Evolutionary conservation across 2,113 vertebrate species (phyloP), one percentile per base, ranked within the genome.

Genomic region (Syngnathus scovelli): DNA sequence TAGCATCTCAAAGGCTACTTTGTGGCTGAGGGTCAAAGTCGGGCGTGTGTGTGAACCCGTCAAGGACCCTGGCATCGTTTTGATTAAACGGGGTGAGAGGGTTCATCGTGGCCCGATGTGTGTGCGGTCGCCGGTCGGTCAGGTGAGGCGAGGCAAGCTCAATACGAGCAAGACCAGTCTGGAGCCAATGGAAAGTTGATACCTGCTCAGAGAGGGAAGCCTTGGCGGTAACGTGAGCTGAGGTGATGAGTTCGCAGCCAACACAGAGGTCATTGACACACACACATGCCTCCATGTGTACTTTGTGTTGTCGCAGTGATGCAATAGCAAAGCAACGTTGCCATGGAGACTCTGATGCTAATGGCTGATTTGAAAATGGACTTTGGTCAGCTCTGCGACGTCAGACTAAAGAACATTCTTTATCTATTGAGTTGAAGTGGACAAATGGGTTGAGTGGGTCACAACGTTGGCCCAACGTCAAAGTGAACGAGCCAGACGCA

Each of bases 101-200:
- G 23, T 5, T 33, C 23, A 36, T 15, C 4, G 23, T 3, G 27
- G 13, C 5, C 23, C 2, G 21, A 13, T 2, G 55, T 15, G 7
- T 16, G 54, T 72, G 63, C 37, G 46, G 78, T 82, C 80, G 51
- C 73, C 37, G 46, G 78, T 82, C 80, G 51, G 75, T 82, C 82
- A 83, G 84, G 86, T 83, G 63, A 64, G 27, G 27, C 27, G 27
- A 43, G 66, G 43, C 16, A 63, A n/a, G 33, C 56, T 59, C 15
- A 7, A 37, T 9, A 1, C 4, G 33, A 59, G 56, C 15, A 38
- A 59, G 56, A 27, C 6, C 70, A 62, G 44, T 10, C 89, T 89
- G 89, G 89, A 90, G 89, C 88, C 89, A 83, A 71, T 12, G 68
- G 89, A 83, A 90, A 92, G 83, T 76, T 76, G 86, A 90, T 84